These are phyloP conservation scores for Stomatorhinus ivindoensis DNA, from an alignment of 2,113 vertebrate genomes.

Conservation along the genomic window DNA sequence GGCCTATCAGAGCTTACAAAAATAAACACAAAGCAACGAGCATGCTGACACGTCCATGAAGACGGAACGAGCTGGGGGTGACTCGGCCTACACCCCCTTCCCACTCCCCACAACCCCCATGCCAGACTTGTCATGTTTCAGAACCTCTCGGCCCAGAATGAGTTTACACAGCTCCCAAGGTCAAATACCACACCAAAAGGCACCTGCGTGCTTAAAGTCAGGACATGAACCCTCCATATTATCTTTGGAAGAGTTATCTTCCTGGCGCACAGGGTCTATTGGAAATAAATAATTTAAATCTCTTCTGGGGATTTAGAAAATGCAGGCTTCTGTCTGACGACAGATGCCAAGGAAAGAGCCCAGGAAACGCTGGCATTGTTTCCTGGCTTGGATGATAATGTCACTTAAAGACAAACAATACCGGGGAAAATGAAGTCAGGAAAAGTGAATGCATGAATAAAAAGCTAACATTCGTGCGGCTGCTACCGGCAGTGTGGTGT, in stretches of 20 bases:
- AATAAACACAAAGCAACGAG: background rate
- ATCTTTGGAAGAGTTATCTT: constrained; percentile 20
- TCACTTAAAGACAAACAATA: constrained; percentile 10
- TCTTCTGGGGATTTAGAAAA: constrained; percentile 40
- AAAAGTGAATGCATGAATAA: constrained; percentile 9
- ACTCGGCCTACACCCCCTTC: background rate
- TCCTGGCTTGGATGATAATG: background rate
- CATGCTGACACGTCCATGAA: background rate
- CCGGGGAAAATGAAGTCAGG: background rate
- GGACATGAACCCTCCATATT: background rate
- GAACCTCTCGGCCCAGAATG: constrained; percentile 51
- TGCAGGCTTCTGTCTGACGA: constrained; percentile 30
- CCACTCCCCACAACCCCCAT: background rate
- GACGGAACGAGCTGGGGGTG: background rate
- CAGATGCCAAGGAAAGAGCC: constrained; percentile 23
- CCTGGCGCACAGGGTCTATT: constrained; percentile 35
- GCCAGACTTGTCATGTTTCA: constrained; percentile 47
- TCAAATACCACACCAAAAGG: constrained; percentile 46
- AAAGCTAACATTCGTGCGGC: background rate
- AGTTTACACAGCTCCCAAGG: constrained; percentile 50
- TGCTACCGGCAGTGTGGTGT: background rate
- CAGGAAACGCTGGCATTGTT: background rate
- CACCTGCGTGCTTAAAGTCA: constrained; percentile 38
- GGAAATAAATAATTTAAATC: constrained; percentile 43
- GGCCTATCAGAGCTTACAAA: background rate